These are phyloP conservation scores for Nothocercus julius DNA, from an alignment of 2,113 vertebrate species.

Conservation along the genomic window DNA sequence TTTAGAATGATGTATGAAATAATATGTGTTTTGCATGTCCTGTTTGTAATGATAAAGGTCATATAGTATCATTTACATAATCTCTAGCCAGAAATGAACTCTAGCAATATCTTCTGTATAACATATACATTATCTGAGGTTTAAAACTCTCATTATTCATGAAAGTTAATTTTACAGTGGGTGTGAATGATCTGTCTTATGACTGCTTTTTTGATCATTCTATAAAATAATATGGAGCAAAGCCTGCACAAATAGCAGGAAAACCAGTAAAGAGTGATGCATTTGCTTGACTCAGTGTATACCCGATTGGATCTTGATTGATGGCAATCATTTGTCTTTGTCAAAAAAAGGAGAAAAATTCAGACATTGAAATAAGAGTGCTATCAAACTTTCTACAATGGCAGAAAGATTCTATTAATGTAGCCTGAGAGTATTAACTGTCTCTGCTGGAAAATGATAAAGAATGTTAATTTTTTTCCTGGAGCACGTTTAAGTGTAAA, in stretches of 20 bases:
- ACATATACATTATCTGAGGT: conserved; percentile 84
- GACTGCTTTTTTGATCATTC: conserved; percentile 84
- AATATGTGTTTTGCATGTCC: conserved; percentile 86
- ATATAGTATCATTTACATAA: conserved; percentile 93
- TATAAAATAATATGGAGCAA: conserved; percentile 87
- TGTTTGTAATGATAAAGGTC: conserved; percentile 92
- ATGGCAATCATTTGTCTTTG: conserved; percentile 93
- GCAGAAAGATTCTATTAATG: conserved; percentile 88
- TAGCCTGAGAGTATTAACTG: conserved; percentile 81
- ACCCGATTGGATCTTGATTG: conserved; percentile 89
- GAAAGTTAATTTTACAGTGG: conserved; percentile 88
- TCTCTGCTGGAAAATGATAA: conserved; percentile 84
- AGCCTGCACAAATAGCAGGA: conserved; percentile 84
- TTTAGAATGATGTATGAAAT: conserved; percentile 94
- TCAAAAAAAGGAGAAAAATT: conserved; percentile 86
- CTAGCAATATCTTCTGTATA: conserved; percentile 81
- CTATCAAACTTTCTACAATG: conserved; percentile 90
- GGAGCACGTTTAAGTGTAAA: conserved; percentile 76
- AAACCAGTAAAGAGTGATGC: conserved; percentile 85
- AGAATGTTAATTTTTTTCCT: conserved; percentile 82
- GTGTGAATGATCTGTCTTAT: conserved; percentile 87
- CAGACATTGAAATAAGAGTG: conserved; percentile 86
- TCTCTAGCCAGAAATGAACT: conserved; percentile 84
- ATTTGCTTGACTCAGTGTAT: conserved; percentile 80
- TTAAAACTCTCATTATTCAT: conserved; percentile 90